Evolutionary conservation across 2,888 invertebrate genomes (phyloP), one percentile per base, ranked within the genome.

Genomic region (Seladonia tumulorum): DNA sequence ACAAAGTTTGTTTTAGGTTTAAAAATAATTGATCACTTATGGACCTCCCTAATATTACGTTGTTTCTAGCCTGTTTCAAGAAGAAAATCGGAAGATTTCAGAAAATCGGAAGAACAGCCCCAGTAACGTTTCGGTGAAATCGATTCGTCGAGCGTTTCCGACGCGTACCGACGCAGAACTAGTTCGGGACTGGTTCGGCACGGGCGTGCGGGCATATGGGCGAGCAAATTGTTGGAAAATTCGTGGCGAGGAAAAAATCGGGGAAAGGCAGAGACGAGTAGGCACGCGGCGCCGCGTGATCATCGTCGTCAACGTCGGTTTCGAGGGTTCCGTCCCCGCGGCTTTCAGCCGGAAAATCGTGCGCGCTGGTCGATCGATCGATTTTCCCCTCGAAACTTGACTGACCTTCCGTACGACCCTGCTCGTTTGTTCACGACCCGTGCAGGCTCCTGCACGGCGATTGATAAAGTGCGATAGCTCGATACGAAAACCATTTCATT

Each of bases 291-390:
- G 18, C 35, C 18, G 57, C 42, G 60, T 1, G 57, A n/a, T 39
- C 68, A 39, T 68, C 68, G 68, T 22, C 39, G 39, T 53, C 53
- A 7, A 10, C 53, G 53, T 53, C n/a, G 57, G 57, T 35, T 39
- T 39, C 70, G 70, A 70, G 70, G 70, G 42, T 42, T 22, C 14
- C 42, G 42, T 42, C 70, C 70, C 39, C 70, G 42, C n/a, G 70
- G 70, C 70, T 70, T 42, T 42, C 42, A 42, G 70, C 70, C n/a
- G 70, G 70, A 70, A 70, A 70, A 70, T 70, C 42, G 70, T n/a
- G 12, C 14, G 42, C 18, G 66, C 35, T 35, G 70, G n/a, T n/a
- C 42, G 42, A 70, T 70, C 70, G 70, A 70, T 70, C 63, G 63
- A 63, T 63, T 63, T 70, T n/a, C 70, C 70, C 70, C 42, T 70